Conservation (phyloP, 2,888 invertebrate genomes). For the Pharmacophagus antenor region DNA sequence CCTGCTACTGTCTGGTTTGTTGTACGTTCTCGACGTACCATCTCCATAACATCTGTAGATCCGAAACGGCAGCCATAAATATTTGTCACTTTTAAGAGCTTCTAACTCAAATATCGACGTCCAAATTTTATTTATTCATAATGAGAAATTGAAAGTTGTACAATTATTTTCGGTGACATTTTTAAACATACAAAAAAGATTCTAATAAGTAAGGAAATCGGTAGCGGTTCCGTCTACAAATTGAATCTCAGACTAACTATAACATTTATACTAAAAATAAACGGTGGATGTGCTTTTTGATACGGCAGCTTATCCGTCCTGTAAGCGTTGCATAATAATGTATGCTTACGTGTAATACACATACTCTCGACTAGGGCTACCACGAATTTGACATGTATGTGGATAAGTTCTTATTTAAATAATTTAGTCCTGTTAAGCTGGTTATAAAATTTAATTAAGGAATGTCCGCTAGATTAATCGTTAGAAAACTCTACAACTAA, state of each 20-base stretch:
- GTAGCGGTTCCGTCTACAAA: conserved; percentile 30
- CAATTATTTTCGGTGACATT: not conserved
- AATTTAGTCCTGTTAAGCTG: not conserved
- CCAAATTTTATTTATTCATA: too few relatives aligned
- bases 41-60: conserved; percentile 6
- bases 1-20: conserved; percentile 15
- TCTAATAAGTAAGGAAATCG: not conserved
- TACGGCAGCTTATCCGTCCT: conserved; percentile 52
- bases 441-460: too few relatives aligned
- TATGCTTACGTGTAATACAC: conserved; percentile 50
- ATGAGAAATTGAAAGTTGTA: too few relatives aligned
- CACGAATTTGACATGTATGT: not conserved
- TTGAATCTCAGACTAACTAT: conserved; percentile 33
- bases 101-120: not conserved
- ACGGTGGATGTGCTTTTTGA: conserved; percentile 49
- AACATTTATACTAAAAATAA: conserved; percentile 38
- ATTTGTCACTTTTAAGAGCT: conserved; percentile 7
- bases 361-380: conserved; percentile 37
- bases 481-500: too few relatives aligned
- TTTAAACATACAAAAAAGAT: not conserved
- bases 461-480: too few relatives aligned
- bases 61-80: conserved; percentile 7
- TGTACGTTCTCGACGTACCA: conserved; percentile 12
- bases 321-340: conserved; percentile 65
- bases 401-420: not conserved